Base-by-base conservation (phyloP, 1,140 invertebrate species). In the Laupala kohalensis region DNA sequence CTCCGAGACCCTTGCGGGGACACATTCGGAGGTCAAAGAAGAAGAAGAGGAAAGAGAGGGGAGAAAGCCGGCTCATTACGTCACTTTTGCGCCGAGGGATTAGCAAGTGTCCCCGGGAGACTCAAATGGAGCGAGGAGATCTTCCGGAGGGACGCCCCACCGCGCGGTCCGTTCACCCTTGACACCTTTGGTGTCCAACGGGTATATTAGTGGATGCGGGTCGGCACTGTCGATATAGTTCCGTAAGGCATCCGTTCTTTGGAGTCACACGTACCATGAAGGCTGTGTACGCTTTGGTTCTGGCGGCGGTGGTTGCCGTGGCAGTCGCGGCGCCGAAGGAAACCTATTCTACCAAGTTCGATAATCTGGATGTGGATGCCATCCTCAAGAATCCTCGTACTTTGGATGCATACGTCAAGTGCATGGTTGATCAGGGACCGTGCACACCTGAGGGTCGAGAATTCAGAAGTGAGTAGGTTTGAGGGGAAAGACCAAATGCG, bases 261-360 rank as follows among this genome's bases (percentile, higher is more conserved):
- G n/a, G n/a, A n/a, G n/a, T n/a, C n/a, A n/a, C n/a, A n/a, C 1
- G 37, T 19, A 53, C 37, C 37, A 53, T 53, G 37, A 53, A 53
- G 37, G 37, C 37, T 53, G 37, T 53, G 37, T 53, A 13, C 37
- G 37, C 37, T 19, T 64, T 67, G 64, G 64, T 23, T 5, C 62
- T 74, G 30, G 26, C 69, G 64, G 71, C 73, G 30, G 75, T 77
- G 67, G 37, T 68, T 3, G 15, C 29, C 0, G 9, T 53, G 37
- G 37, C 4, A 19, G 37, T 19, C 4, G 37, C 37, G 9, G 37
- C 37, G 9, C 37, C 37, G 9, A 53, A 53, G 19, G 37, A 53
- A 0, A 53, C 37, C 37, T 69, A 69, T 19, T 25, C 69, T 5
- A 70, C 37, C 6, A 27, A 53, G 24, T 70, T 25, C 69, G 69